Percentiles rank a stretch among this genome's conserved stretches.
phyloP scores from a whole-genome alignment of 2,888 invertebrate genomes.

The Osmoderma eremita region DNA sequence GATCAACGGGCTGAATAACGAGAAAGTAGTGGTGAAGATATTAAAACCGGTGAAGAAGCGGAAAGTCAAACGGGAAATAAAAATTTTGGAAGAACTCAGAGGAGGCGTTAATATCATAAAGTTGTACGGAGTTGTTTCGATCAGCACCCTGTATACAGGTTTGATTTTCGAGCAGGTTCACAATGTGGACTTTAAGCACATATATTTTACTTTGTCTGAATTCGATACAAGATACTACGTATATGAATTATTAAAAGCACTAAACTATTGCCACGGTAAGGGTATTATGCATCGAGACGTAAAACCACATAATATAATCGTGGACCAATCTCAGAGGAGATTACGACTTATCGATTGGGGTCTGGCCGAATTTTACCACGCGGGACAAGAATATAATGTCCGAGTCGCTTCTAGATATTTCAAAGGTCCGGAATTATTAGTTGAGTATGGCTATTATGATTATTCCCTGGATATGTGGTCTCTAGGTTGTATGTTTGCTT shows the following conservation, averaged over 20 bases:
- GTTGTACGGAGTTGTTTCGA: conserved; percentile 52
- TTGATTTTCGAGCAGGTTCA: conserved; percentile 60
- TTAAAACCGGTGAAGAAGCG: conserved; percentile 61
- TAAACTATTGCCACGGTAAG: conserved; percentile 62
- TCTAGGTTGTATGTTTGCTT: conserved; percentile 61
- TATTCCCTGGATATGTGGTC: conserved; percentile 63
- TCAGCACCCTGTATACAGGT: conserved; percentile 54
- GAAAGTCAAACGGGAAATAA: conserved; percentile 62
- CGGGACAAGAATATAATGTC: conserved; percentile 61
- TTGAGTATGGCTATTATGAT: conserved; percentile 62
- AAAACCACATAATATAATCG: conserved; percentile 62
- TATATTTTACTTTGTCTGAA: conserved; percentile 60
- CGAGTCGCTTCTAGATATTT: conserved; percentile 62
- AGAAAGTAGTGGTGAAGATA: conserved; percentile 60
- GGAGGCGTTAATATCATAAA: conserved; percentile 60
- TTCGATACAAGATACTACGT: conserved; percentile 62
- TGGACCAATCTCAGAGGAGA: conserved; percentile 57
- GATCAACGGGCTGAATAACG: conserved; percentile 53
- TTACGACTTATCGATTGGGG: conserved; percentile 62
- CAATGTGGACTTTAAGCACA: conserved; percentile 60
- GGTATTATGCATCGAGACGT: conserved; percentile 63
- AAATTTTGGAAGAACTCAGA: conserved; percentile 60
- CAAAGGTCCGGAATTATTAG: conserved; percentile 61
- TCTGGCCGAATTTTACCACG: conserved; percentile 62
- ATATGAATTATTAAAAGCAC: conserved; percentile 63